These are phyloP conservation scores for Eucera pruinosa DNA, from an alignment of 2,888 invertebrate species.

Conservation along the genomic window DNA sequence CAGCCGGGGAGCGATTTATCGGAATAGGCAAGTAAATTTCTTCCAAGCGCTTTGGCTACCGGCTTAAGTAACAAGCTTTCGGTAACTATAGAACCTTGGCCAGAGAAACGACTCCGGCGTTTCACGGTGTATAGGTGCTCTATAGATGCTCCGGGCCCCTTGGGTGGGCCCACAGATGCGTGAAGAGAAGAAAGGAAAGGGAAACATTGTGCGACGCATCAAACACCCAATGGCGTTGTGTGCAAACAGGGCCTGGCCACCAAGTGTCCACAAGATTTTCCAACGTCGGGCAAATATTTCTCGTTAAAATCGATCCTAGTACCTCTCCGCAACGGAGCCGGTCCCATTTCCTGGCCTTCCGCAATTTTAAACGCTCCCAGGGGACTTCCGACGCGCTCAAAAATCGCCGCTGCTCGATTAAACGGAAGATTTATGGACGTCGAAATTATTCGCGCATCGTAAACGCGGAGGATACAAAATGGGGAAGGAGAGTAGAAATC, in stretches of 20 bases:
- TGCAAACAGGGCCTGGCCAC: slow-evolving; percentile 33
- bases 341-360: slow-evolving; percentile 8
- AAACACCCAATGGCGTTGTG: slow-evolving; percentile 48
- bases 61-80: slow-evolving; percentile 60
- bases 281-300: slow-evolving; percentile 61
- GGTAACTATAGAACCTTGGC: slow-evolving; percentile 58
- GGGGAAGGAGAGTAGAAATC: too few species aligned
- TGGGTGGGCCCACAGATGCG: slow-evolving; percentile 71
- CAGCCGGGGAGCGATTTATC: slow-evolving; percentile 21
- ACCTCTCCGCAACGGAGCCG: neutral
- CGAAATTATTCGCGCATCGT: too few species aligned
- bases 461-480: too few species aligned
- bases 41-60: slow-evolving; percentile 38
- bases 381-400: too few species aligned
- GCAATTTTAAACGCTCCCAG: slow-evolving; percentile 15
- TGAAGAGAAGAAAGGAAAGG: slow-evolving; percentile 60
- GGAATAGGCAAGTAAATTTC: slow-evolving; percentile 6
- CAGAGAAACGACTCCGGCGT: slow-evolving; percentile 53
- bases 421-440: too few species aligned
- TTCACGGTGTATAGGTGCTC: slow-evolving; percentile 30
- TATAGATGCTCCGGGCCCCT: slow-evolving; percentile 48
- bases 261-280: slow-evolving; percentile 42
- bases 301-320: slow-evolving; percentile 12
- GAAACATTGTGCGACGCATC: slow-evolving; percentile 60
- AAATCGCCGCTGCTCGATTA: neutral